These are phyloP conservation scores for Neodon shergylaensis DNA, from an alignment of 2,113 vertebrate species.

Conservation along the genomic window DNA sequence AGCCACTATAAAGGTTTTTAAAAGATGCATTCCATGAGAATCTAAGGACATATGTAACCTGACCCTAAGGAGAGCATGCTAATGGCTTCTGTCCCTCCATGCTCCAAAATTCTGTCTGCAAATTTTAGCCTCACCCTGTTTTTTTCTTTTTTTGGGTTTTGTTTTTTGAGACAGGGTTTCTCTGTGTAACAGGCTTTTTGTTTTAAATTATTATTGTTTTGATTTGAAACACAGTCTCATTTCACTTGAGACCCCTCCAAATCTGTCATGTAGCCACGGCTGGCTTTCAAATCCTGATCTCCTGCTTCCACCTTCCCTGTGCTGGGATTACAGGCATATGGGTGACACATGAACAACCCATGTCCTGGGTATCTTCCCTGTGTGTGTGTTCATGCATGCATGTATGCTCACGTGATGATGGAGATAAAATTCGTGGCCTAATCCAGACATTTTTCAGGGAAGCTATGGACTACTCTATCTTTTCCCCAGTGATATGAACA, in stretches of 20 bases:
- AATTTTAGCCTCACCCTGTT: neutral
- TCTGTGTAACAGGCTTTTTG: neutral
- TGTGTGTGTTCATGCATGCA: neutral
- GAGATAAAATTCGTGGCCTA: neutral
- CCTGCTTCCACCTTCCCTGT: neutral
- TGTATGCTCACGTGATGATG: neutral
- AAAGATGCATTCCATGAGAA: neutral
- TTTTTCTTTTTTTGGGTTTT: neutral
- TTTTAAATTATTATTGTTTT: neutral
- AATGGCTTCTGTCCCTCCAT: neutral
- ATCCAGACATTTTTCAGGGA: neutral
- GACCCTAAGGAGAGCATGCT: neutral
- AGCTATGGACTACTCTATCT: neutral
- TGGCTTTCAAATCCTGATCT: neutral
- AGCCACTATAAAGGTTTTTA: too few species aligned
- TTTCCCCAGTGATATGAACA: neutral
- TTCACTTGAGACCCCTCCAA: neutral
- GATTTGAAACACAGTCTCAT: neutral
- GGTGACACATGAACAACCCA: neutral
- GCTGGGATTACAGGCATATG: neutral
- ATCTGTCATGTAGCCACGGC: neutral
- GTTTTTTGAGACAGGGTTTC: neutral
- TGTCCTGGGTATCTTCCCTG: neutral
- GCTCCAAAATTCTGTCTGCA: neutral
- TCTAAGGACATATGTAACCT: neutral